These are phyloP conservation scores for Plutella xylostella DNA, from an alignment of 2,888 invertebrate species.

Conservation along the genomic window DNA sequence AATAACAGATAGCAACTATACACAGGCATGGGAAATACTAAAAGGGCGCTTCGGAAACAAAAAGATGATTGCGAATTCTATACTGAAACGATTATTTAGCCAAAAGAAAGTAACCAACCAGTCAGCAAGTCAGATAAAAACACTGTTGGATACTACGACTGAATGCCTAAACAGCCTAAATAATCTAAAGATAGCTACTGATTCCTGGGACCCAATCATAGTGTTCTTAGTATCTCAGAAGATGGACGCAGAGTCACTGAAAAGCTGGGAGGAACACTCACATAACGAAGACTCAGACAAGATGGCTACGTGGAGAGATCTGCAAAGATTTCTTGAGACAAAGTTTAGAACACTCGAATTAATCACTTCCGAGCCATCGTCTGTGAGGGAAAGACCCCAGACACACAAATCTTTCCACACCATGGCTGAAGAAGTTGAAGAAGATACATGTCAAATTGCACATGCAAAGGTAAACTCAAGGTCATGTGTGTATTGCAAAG, in stretches of 20 bases:
- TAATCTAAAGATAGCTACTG: slow-evolving; percentile 16
- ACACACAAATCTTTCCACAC: neutral
- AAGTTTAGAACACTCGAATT: slow-evolving; percentile 22
- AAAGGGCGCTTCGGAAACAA: slow-evolving; percentile 18
- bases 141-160: slow-evolving; percentile 19
- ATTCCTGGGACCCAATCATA: slow-evolving; percentile 8
- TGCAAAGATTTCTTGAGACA: slow-evolving; percentile 19
- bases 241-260: slow-evolving; percentile 20
- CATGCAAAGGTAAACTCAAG: neutral
- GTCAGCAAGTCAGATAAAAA: slow-evolving; percentile 17
- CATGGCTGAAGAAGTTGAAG: neutral
- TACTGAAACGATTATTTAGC: slow-evolving; percentile 17
- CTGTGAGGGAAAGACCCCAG: neutral
- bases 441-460: neutral
- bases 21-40: slow-evolving; percentile 15
- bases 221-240: slow-evolving; percentile 10
- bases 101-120: slow-evolving; percentile 15
- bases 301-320: slow-evolving; percentile 15
- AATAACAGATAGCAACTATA: slow-evolving; percentile 15
- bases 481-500: neutral
- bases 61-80: slow-evolving; percentile 15
- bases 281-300: slow-evolving; percentile 13
- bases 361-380: slow-evolving; percentile 1
- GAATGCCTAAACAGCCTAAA: slow-evolving; percentile 20
- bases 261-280: slow-evolving; percentile 16